A percentile compares a stretch with the other conserved stretches of the same genome.
Evolutionary conservation across 2,113 vertebrate genomes (phyloP).

Genomic region (Mungos mungo): DNA sequence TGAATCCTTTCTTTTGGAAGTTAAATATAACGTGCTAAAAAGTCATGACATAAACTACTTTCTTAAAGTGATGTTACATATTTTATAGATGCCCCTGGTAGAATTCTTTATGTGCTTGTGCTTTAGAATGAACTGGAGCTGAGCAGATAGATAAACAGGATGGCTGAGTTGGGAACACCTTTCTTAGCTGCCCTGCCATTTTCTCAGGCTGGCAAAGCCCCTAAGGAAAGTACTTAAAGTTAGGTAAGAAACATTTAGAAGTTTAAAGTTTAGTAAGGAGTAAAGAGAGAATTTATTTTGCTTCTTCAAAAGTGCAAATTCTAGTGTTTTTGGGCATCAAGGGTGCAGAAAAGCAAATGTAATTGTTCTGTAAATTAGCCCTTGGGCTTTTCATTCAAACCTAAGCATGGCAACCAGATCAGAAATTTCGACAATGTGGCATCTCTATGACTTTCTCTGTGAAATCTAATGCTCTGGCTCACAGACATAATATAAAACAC

Average conservation of each 20-base stretch:
- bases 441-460: constrained; percentile 54
- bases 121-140: constrained; percentile 31
- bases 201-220: neutral
- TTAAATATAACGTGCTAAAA: constrained; percentile 66
- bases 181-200: neutral
- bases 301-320: constrained; percentile 65
- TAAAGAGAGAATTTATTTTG: constrained; percentile 59
- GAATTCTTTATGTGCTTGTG: constrained; percentile 52
- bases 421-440: constrained; percentile 69
- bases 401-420: constrained; percentile 41
- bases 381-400: constrained; percentile 70
- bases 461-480: constrained; percentile 51
- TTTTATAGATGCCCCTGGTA: constrained; percentile 65
- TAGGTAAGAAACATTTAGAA: constrained; percentile 62
- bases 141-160: constrained; percentile 42
- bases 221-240: constrained; percentile 54
- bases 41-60: constrained; percentile 60
- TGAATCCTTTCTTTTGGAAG: constrained; percentile 73
- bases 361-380: constrained; percentile 58
- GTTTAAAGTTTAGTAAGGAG: constrained; percentile 58
- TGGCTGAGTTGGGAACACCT: constrained; percentile 50
- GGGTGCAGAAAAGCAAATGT: constrained; percentile 46
- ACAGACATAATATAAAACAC: constrained; percentile 69
- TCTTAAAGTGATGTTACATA: constrained; percentile 12
- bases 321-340: constrained; percentile 42